Evolutionary conservation across 64 coral and sea anemone genomes (phyloP), one percentile per base, ranked within the genome.

Genomic region (Astreopora myriophthalma): DNA sequence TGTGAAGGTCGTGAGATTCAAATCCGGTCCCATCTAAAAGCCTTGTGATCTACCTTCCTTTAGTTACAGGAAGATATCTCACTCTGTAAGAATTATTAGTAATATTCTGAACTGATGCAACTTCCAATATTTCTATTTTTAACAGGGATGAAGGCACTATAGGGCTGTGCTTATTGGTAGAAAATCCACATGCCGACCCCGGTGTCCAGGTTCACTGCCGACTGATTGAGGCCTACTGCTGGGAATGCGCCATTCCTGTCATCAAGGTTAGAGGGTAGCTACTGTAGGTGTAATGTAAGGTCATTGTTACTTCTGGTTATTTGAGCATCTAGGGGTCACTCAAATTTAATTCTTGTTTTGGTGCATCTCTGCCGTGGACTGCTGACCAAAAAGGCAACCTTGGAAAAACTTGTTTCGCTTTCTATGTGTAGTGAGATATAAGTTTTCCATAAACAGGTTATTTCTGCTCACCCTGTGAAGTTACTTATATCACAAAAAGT

Each of bases 211-310:
- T 99, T 39, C 91, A 95, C 31, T 99, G 97, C 65, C 90, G 91
- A 11, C 87, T 99, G 17, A 99, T 99, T 67, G 97, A 99, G 52
- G 90, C 97, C 3, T 99, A 93, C 27, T 99, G 97, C 74, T 99
- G 97, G 89, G 97, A 99, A 75, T 87, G 89, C 14, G 85, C 89
- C 1, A 99, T 99, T 71, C 94, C 94, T 48, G 94, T 96, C 9
- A 87, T 99, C 0, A 99, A 89, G 58, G 92, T 92, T 24, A 31
- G 75, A 8, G 52, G 13, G 19, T 65, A 14, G 11, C 2, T 3
- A 38, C 10, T 55, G 3, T 0, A 55, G 8, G 51, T 19, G 3
- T 55, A 55, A 8, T 55, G 51, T 44, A 44, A n/a, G n/a, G n/a
- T n/a, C n/a, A n/a, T n/a, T n/a, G n/a, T n/a, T n/a, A n/a, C n/a